phyloP scores from a whole-genome alignment of 2,113 vertebrate genomes.

The Quiscalus mexicanus region DNA sequence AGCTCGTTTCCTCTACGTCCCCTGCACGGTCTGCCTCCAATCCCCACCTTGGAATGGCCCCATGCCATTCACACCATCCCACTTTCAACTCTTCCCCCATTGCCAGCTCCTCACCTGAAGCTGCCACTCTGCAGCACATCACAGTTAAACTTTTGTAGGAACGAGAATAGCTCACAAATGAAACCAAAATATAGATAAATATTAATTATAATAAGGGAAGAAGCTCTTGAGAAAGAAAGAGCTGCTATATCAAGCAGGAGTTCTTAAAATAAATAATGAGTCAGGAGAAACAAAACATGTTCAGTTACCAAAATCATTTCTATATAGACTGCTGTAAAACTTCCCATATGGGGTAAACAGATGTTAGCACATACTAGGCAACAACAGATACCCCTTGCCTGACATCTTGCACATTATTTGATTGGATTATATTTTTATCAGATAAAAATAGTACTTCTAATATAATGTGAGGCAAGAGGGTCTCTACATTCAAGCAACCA shows the following conservation, averaged over 20 bases:
- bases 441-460: slow-evolving; percentile 12
- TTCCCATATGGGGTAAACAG: slow-evolving; percentile 41
- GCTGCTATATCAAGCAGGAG: background rate
- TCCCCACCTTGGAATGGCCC: rapidly evolving
- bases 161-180: background rate
- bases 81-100: background rate
- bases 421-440: slow-evolving; percentile 11
- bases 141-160: background rate
- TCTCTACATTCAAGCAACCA: background rate
- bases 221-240: background rate
- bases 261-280: slow-evolving; percentile 38
- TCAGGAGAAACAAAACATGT: slow-evolving; percentile 44
- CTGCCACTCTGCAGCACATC: background rate
- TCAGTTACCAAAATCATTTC: background rate
- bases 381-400: slow-evolving; percentile 3
- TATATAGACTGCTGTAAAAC: slow-evolving; percentile 6
- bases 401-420: background rate
- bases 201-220: background rate
- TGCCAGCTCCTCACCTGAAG: background rate
- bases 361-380: background rate
- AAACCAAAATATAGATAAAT: background rate
- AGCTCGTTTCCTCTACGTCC: background rate
- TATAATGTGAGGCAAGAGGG: background rate
- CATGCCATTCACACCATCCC: too few species aligned
- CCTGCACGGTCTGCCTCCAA: rapidly evolving